phyloP scores from a whole-genome alignment of 2,113 vertebrate genomes.

The Aptenodytes patagonicus region DNA sequence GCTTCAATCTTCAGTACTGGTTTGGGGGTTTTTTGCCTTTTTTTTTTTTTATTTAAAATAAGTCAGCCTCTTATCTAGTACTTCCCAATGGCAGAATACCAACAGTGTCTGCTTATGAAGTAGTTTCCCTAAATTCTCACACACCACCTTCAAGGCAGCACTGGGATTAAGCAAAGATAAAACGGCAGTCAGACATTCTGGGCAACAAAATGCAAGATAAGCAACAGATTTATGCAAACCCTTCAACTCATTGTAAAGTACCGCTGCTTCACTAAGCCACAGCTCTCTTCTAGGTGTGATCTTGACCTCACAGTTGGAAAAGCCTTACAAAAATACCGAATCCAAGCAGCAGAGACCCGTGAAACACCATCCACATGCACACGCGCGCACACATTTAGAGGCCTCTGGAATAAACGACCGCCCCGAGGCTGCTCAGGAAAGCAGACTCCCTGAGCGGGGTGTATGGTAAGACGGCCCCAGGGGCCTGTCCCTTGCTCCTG shows the following conservation, averaged over 20 bases:
- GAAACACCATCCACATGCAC: fast-evolving
- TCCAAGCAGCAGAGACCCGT: neutral
- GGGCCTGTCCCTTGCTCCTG: neutral
- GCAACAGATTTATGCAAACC: neutral
- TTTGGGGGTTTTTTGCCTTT: neutral
- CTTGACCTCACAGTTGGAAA: too few relatives aligned
- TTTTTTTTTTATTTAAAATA: neutral
- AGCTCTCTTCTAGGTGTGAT: too few relatives aligned
- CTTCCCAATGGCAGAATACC: neutral
- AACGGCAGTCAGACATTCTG: neutral
- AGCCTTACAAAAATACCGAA: neutral
- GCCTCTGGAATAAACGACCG: neutral
- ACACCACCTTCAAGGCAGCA: neutral
- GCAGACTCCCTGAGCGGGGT: fast-evolving
- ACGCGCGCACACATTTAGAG: neutral
- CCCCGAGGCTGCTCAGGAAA: neutral
- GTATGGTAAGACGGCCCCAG: neutral
- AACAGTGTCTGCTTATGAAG: neutral
- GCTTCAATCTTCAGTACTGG: neutral
- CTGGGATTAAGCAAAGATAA: neutral
- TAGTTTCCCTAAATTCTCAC: neutral
- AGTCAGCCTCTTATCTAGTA: neutral
- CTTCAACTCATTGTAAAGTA: neutral
- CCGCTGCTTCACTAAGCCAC: neutral
- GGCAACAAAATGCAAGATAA: neutral